Evolutionary conservation across 1,140 invertebrate species (phyloP).

Genomic region (Bombus impatiens): DNA sequence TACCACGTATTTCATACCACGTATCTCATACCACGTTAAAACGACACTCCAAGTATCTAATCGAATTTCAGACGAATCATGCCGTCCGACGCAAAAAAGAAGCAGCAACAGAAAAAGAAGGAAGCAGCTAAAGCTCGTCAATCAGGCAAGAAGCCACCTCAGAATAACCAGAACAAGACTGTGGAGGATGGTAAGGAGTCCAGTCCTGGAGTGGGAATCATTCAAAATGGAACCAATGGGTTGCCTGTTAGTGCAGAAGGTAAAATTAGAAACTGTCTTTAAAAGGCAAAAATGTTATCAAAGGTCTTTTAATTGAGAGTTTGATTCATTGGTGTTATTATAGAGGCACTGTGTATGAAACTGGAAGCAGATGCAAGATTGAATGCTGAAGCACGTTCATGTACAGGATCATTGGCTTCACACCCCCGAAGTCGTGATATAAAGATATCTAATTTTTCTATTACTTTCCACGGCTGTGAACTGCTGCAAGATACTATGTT

Average conservation of each 20-base stretch:
- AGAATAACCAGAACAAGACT: constrained; percentile 75
- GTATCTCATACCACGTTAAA: not conserved
- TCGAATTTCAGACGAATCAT: constrained; percentile 83
- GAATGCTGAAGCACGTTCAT: constrained; percentile 96
- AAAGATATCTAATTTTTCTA: constrained; percentile 98
- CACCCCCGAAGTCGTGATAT: constrained; percentile 97
- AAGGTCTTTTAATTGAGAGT: not conserved
- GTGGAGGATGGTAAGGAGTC: constrained; percentile 83
- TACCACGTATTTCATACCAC: not conserved
- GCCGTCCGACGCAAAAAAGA: constrained; percentile 99
- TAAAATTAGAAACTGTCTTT: constrained; percentile 50
- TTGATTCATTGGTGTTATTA: constrained; percentile 49
- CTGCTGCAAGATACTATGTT: constrained; percentile 97
- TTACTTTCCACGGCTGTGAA: constrained; percentile 99
- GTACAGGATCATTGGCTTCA: constrained; percentile 96
- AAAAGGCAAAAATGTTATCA: too few relatives aligned
- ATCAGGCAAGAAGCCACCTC: constrained; percentile 84
- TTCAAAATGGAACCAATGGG: constrained; percentile 79
- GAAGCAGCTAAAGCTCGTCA: constrained; percentile 93
- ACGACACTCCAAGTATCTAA: not conserved
- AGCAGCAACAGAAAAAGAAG: constrained; percentile 98
- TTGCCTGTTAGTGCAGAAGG: constrained; percentile 81
- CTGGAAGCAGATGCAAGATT: constrained; percentile 94
- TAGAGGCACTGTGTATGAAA: constrained; percentile 93
- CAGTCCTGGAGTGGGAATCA: constrained; percentile 76